Evolutionary conservation across 2,113 vertebrate genomes (phyloP).

Genomic region (Gnathonemus longibarbis): DNA sequence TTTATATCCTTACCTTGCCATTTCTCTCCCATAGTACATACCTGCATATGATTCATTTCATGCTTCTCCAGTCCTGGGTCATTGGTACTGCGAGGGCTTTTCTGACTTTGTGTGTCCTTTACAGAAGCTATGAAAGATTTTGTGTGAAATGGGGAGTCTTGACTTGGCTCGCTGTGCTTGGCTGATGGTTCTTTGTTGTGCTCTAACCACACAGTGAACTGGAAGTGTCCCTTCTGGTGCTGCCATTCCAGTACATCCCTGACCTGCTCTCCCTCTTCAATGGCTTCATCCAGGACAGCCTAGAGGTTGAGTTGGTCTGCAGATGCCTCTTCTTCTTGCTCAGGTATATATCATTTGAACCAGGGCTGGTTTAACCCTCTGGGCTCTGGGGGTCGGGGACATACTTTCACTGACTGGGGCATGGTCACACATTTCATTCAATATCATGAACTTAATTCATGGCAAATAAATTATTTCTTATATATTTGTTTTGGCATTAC

Average conservation of each 20-base stretch:
- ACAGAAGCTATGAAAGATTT: background rate
- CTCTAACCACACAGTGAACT: constrained; percentile 67
- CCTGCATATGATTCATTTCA: background rate
- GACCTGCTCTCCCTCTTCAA: constrained; percentile 79
- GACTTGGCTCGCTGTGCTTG: background rate
- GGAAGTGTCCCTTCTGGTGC: constrained; percentile 86
- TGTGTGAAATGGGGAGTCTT: background rate
- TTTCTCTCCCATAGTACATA: background rate
- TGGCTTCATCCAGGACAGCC: constrained; percentile 68
- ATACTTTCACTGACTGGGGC: no score
- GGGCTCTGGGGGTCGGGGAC: no score
- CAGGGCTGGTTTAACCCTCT: background rate
- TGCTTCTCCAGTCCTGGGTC: background rate
- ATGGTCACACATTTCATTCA: no score
- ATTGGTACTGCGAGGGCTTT: background rate
- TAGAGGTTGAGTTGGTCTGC: constrained; percentile 82
- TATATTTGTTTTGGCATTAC: no score
- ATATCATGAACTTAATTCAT: no score
- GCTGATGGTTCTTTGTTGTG: background rate
- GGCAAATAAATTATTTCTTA: no score
- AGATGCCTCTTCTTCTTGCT: constrained; percentile 92
- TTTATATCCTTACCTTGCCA: background rate
- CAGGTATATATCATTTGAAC: constrained; percentile 55
- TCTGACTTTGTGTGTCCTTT: background rate
- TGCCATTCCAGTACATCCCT: constrained; percentile 85